A percentile compares a stretch with the other conserved stretches of the same genome.
Conservation (phyloP, 2,797 vertebrate genomes). For the Sebastes oblongus region DNA sequence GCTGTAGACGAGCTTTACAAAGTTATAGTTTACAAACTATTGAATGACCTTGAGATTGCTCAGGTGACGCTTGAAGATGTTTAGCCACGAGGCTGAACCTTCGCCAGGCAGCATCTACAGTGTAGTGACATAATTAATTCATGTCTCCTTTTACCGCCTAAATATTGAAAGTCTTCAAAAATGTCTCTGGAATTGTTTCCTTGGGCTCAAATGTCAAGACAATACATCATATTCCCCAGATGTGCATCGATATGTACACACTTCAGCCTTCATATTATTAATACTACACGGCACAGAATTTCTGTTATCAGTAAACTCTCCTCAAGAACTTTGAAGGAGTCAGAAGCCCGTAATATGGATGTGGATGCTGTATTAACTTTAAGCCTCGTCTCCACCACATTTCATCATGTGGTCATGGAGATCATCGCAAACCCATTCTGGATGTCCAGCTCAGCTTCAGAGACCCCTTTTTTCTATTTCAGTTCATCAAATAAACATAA, state of each 20-base stretch:
- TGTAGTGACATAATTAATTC: background rate
- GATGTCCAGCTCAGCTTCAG: conserved; percentile 15
- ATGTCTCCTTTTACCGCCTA: background rate
- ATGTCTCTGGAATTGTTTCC: background rate
- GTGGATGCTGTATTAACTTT: background rate
- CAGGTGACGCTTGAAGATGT: background rate
- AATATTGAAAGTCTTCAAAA: background rate
- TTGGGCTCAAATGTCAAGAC: background rate
- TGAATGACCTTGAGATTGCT: background rate
- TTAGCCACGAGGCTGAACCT: background rate
- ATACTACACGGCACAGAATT: background rate
- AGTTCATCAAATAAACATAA: conserved; percentile 68
- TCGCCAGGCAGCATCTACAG: background rate
- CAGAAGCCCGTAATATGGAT: background rate
- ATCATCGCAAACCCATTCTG: background rate
- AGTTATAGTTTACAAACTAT: background rate
- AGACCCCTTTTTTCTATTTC: conserved; percentile 10
- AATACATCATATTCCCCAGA: background rate
- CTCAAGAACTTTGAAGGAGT: background rate
- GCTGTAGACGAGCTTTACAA: background rate
- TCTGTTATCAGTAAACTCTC: background rate
- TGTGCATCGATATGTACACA: background rate
- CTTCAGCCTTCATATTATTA: background rate
- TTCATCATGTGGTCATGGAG: background rate
- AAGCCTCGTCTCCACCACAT: background rate